Conservation (phyloP, 2,113 vertebrate species). For the Oceanites oceanicus region DNA sequence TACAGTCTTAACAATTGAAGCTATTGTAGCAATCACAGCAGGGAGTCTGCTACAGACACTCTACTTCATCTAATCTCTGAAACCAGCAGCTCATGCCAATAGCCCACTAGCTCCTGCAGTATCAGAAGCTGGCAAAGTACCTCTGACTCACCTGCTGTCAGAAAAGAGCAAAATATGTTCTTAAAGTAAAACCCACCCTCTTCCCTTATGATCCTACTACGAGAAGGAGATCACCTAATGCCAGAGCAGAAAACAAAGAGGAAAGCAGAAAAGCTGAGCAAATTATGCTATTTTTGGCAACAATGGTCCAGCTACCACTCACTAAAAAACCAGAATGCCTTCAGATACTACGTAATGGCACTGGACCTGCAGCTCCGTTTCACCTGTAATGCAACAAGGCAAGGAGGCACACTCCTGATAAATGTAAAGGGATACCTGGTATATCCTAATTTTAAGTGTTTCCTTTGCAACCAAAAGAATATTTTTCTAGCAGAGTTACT, state of each 20-base stretch:
- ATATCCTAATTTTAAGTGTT: neutral
- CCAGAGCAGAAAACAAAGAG: neutral
- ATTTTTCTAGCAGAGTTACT: neutral
- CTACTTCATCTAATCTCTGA: neutral
- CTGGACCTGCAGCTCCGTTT: neutral
- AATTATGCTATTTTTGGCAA: neutral
- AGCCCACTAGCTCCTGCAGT: neutral
- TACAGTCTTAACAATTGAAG: neutral
- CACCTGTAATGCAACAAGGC: neutral
- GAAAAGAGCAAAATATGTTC: neutral
- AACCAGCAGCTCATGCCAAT: neutral
- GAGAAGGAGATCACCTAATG: neutral
- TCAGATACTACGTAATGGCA: neutral
- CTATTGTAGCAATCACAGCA: neutral
- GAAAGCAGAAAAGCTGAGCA: neutral
- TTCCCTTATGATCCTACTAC: neutral
- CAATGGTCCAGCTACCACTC: neutral
- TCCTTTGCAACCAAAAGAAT: neutral
- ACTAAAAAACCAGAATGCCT: neutral
- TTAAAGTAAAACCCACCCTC: neutral
- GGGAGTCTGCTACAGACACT: neutral
- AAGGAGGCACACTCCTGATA: neutral
- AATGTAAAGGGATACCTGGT: neutral
- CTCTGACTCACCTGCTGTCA: neutral
- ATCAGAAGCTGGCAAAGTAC: neutral